These are phyloP conservation scores for Buphagus erythrorhynchus DNA, from an alignment of 2,797 vertebrate species.

Conservation along the genomic window DNA sequence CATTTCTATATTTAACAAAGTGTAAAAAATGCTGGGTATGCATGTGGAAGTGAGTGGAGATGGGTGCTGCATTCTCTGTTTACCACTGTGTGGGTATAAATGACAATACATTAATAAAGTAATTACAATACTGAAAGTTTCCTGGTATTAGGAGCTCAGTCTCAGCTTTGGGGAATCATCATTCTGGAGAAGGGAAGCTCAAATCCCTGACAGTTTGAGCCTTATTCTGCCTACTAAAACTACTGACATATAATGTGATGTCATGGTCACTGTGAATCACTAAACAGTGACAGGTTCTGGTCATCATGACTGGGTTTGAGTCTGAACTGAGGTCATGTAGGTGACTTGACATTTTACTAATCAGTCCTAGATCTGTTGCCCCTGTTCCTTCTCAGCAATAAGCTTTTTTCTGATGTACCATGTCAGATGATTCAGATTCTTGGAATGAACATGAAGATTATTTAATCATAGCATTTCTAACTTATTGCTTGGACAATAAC, in stretches of 20 bases:
- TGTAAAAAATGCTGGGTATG: neutral
- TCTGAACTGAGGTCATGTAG: neutral
- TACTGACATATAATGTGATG: neutral
- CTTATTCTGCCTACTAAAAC: neutral
- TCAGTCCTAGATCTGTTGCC: neutral
- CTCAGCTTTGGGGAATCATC: neutral
- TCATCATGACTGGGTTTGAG: neutral
- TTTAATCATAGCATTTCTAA: neutral
- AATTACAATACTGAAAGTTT: neutral
- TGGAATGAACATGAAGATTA: neutral
- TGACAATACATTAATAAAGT: neutral
- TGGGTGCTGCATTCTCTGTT: neutral
- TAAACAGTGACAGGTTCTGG: neutral
- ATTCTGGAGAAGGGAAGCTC: neutral
- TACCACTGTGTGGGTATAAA: neutral
- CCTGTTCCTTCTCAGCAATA: neutral
- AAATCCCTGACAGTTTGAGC: neutral
- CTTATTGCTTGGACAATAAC: neutral
- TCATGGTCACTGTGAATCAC: neutral
- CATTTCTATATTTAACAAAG: neutral
- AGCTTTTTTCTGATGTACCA: neutral
- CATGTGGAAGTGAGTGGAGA: neutral
- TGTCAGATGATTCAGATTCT: neutral
- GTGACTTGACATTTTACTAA: neutral
- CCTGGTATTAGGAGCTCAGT: neutral